phyloP scores from a whole-genome alignment of 2,113 vertebrate species.

The Saccopteryx bilineata region DNA sequence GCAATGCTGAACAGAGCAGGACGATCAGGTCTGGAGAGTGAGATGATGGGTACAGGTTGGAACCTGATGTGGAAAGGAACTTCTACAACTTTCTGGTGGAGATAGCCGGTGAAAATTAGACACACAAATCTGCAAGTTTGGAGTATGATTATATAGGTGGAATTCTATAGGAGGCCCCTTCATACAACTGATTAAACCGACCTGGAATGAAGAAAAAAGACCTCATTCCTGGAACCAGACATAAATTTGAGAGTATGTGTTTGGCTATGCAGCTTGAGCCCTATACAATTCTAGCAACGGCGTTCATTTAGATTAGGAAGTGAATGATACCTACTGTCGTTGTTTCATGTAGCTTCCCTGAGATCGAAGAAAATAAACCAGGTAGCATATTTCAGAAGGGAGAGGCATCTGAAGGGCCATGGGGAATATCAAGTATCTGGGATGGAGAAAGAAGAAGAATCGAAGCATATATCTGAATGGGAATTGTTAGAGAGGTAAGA shows the following conservation, averaged over 20 bases:
- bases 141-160: background rate
- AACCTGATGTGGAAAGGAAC: background rate
- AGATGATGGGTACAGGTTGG: background rate
- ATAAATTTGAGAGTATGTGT: background rate
- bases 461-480: background rate
- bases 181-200: background rate
- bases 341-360: background rate
- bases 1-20: background rate
- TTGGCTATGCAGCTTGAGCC: background rate
- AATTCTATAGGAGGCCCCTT: background rate
- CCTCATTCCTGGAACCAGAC: background rate
- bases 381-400: background rate
- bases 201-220: background rate
- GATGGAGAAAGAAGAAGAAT: background rate
- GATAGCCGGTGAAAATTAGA: background rate
- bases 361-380: conserved; percentile 15
- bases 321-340: background rate
- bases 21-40: background rate
- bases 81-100: background rate
- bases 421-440: background rate
- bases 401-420: background rate
- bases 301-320: background rate
- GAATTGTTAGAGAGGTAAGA: background rate
- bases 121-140: background rate
- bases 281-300: background rate